A percentile compares a stretch with the other conserved stretches of the same genome.
Conservation (phyloP, 2,797 vertebrate species). For the Ctenosaura bakeri region DNA sequence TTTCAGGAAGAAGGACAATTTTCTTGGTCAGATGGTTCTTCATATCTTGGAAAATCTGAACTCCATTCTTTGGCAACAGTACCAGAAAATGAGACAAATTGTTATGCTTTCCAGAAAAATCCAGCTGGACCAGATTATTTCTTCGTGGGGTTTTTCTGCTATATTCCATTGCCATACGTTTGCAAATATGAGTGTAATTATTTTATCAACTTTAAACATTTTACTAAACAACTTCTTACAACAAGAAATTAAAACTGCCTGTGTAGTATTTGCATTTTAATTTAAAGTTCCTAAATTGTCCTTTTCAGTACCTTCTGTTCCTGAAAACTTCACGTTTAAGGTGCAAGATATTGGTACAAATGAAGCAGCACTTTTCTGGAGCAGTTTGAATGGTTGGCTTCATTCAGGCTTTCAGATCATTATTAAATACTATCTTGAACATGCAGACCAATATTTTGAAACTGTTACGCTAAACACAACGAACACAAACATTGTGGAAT, state of each 20-base stretch:
- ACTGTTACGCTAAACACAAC: constrained; percentile 70
- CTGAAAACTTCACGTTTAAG: constrained; percentile 78
- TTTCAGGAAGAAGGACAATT: constrained; percentile 85
- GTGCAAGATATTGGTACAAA: constrained; percentile 82
- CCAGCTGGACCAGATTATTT: constrained; percentile 84
- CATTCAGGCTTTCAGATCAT: constrained; percentile 75
- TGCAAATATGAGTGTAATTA: constrained; percentile 91
- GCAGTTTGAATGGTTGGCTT: constrained; percentile 71
- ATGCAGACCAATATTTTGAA: constrained; percentile 58
- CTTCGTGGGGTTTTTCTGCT: constrained; percentile 89
- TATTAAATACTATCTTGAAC: constrained; percentile 83
- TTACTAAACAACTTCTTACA: constrained; percentile 26
- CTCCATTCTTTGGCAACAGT: constrained; percentile 76
- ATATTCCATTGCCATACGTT: constrained; percentile 87
- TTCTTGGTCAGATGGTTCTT: constrained; percentile 86
- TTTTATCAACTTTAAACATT: constrained; percentile 60
- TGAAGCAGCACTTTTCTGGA: constrained; percentile 83
- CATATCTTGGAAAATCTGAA: constrained; percentile 77
- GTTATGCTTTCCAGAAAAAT: constrained; percentile 89
- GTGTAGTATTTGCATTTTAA: not conserved
- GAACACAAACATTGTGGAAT: constrained; percentile 75
- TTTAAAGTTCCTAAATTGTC: constrained; percentile 40
- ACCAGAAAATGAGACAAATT: constrained; percentile 86
- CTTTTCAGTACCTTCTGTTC: constrained; percentile 78
- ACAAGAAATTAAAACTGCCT: not conserved